A percentile compares a stretch with the other conserved stretches of the same genome.
Conservation (phyloP, 2,797 vertebrate genomes). For the Anabas testudineus region DNA sequence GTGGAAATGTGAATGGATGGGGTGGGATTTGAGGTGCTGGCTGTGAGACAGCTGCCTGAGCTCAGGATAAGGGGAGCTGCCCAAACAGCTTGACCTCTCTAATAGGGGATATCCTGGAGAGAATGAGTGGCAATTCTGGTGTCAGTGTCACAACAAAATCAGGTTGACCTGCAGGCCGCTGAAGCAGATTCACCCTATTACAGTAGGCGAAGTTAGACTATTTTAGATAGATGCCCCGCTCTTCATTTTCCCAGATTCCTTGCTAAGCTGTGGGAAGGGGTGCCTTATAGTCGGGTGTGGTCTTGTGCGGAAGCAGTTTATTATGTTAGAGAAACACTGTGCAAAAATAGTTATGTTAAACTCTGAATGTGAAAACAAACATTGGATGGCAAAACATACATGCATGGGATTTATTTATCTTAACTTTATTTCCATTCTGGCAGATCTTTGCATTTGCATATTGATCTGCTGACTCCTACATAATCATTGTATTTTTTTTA, state of each 20-base stretch:
- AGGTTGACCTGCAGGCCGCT: constrained; percentile 66
- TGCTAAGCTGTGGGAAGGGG: no score
- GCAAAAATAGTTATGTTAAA: no score
- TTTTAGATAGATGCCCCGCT: no score
- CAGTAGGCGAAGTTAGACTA: constrained; percentile 31
- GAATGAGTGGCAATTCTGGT: constrained; percentile 71
- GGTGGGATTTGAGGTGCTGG: constrained; percentile 74
- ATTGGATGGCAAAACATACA: no score
- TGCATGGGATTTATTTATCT: no score
- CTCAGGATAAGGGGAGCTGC: constrained; percentile 77
- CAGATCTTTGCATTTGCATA: no score
- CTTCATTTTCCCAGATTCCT: no score
- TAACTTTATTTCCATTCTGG: no score
- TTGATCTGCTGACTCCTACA: no score
- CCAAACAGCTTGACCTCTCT: constrained; percentile 76
- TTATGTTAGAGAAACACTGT: no score
- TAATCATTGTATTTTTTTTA: no score
- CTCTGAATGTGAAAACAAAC: no score
- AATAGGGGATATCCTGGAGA: constrained; percentile 83
- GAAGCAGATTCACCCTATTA: constrained; percentile 52
- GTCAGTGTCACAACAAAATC: constrained; percentile 75
- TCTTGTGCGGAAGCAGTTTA: background rate
- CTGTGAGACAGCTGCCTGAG: constrained; percentile 81
- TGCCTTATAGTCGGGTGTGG: background rate
- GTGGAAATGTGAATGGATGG: constrained; percentile 70